Percentiles rank a stretch among this genome's conserved stretches.
These are phyloP conservation scores for Cettia cetti DNA, from an alignment of 2,113 vertebrate species.

Conservation along the genomic window DNA sequence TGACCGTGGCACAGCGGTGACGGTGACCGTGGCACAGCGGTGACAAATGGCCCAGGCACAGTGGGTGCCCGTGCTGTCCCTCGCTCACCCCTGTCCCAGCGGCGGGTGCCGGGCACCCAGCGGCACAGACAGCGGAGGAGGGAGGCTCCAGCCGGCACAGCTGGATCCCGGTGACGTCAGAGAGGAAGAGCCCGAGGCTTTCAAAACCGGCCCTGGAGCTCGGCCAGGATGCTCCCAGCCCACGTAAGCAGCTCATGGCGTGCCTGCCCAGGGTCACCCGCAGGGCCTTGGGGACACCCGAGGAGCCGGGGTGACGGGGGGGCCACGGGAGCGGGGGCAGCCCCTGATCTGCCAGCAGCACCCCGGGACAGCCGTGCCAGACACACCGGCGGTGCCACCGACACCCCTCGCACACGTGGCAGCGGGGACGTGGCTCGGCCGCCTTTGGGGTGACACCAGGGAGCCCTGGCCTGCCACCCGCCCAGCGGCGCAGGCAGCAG, in stretches of 20 bases:
- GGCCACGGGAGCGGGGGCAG: neutral
- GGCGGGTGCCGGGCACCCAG: neutral
- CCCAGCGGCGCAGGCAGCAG: rapidly evolving
- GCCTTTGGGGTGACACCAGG: rapidly evolving
- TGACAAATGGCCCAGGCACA: neutral
- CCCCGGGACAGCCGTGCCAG: rapidly evolving
- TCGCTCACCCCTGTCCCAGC: neutral
- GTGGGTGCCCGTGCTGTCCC: neutral
- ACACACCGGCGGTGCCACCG: rapidly evolving
- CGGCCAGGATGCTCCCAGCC: slow-evolving; percentile 10
- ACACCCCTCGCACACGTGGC: neutral
- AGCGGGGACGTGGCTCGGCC: rapidly evolving
- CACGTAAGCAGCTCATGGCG: slow-evolving; percentile 31
- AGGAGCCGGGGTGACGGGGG: neutral
- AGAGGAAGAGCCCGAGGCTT: slow-evolving; percentile 49
- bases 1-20: neutral
- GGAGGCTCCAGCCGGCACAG: slow-evolving; percentile 9
- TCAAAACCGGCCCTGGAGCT: slow-evolving; percentile 5
- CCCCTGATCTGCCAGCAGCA: neutral
- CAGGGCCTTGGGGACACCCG: neutral
- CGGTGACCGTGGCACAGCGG: rapidly evolving
- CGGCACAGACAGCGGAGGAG: neutral
- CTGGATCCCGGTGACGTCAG: slow-evolving; percentile 18
- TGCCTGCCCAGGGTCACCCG: neutral
- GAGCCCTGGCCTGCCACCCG: neutral